Percentiles rank a stretch among this genome's conserved stretches.
Evolutionary conservation across 2,888 invertebrate genomes (phyloP).

Genomic region (Leucoptera coffeella): DNA sequence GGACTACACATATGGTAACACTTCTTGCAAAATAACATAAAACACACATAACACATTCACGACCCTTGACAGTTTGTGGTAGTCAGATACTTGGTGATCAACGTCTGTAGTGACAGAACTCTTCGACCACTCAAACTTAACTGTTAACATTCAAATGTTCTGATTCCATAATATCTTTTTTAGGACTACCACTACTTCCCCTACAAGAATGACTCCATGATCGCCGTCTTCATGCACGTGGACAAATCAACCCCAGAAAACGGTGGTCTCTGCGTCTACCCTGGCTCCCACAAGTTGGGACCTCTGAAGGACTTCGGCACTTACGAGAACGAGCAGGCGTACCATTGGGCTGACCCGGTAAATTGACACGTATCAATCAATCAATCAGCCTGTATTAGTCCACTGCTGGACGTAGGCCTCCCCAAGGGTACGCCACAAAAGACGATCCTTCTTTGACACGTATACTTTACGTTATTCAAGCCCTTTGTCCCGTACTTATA

Average conservation of each 20-base stretch:
- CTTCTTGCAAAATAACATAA: too few relatives aligned
- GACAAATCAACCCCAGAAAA: constrained; percentile 37
- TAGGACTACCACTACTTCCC: constrained; percentile 48
- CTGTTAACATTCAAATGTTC: constrained; percentile 2
- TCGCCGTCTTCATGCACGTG: constrained; percentile 37
- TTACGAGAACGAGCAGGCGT: constrained; percentile 12
- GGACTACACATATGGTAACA: too few relatives aligned
- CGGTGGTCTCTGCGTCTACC: constrained; percentile 39
- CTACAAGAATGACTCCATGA: constrained; percentile 34
- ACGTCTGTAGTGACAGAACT: background rate
- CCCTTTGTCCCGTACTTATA: too few relatives aligned
- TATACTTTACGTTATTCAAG: too few relatives aligned
- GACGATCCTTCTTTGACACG: too few relatives aligned
- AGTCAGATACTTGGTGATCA: background rate
- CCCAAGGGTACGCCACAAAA: too few relatives aligned
- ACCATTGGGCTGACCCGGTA: constrained; percentile 21
- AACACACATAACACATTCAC: too few relatives aligned
- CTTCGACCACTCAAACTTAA: background rate
- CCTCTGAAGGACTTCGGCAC: constrained; percentile 26
- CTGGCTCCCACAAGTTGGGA: constrained; percentile 39
- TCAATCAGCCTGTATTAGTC: too few relatives aligned
- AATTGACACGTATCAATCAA: too few relatives aligned
- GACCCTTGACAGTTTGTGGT: too few relatives aligned
- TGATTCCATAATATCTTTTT: too few relatives aligned
- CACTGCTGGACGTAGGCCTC: too few relatives aligned